These are phyloP conservation scores for Hirtodrosophila cameraria DNA, from an alignment of 2,888 invertebrate species.

Conservation along the genomic window DNA sequence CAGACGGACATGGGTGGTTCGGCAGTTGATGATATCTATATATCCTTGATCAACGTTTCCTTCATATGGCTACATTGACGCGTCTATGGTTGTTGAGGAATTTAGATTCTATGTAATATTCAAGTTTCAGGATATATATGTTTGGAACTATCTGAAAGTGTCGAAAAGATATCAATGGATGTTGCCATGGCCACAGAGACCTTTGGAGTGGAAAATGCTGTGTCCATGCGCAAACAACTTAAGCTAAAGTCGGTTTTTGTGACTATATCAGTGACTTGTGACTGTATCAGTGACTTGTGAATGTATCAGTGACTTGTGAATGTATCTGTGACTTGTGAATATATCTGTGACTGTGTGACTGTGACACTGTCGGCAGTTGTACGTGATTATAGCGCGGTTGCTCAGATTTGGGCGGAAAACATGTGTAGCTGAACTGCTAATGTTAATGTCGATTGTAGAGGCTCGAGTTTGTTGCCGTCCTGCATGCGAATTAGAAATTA, in stretches of 20 bases:
- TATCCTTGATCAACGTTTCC: no score
- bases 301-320: not conserved
- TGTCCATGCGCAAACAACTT: constrained; percentile 24
- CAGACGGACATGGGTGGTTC: no score
- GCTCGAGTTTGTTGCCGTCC: constrained; percentile 62
- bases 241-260: no score
- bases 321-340: not conserved
- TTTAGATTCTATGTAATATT: no score
- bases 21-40: no score
- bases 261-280: not conserved
- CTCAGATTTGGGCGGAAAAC: constrained; percentile 81
- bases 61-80: no score
- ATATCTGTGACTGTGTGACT: no score
- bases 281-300: not conserved
- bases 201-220: constrained; percentile 16
- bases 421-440: constrained; percentile 82
- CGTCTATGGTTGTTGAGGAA: no score
- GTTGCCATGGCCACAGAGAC: not conserved
- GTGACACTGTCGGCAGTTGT: constrained; percentile 34
- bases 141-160: not conserved
- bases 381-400: constrained; percentile 76
- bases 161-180: not conserved
- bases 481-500: constrained; percentile 82
- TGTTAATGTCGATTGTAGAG: constrained; percentile 63
- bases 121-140: no score